Percentiles rank a stretch among this genome's conserved stretches.
Evolutionary conservation across 2,797 vertebrate genomes (phyloP).

Genomic region (Sebastiscus albofasciatus): DNA sequence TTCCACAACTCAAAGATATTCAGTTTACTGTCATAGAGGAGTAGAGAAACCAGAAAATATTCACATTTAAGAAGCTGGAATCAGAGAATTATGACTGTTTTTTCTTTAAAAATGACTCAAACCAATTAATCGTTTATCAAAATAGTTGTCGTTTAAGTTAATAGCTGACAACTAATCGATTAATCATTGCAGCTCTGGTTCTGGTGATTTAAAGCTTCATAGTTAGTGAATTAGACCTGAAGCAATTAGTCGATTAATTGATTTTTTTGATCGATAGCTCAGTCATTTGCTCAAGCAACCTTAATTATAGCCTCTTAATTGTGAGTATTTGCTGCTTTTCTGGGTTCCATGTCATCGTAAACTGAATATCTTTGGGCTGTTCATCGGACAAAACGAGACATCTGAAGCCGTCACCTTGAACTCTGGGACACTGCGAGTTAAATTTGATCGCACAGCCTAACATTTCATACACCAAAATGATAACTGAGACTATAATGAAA

Average conservation of each 20-base stretch:
- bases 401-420: not conserved
- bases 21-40: too few relatives aligned
- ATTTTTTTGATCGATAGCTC: too few relatives aligned
- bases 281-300: not conserved
- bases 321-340: not conserved
- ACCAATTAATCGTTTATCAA: too few relatives aligned
- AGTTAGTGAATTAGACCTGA: not conserved
- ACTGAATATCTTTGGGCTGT: not conserved
- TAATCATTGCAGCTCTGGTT: too few relatives aligned
- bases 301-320: not conserved
- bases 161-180: too few relatives aligned
- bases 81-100: too few relatives aligned
- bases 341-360: not conserved
- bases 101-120: too few relatives aligned
- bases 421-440: not conserved
- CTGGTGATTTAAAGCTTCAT: rapidly evolving
- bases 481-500: too few relatives aligned
- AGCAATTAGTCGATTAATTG: not conserved
- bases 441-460: not conserved
- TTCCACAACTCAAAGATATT: too few relatives aligned
- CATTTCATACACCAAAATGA: not conserved
- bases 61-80: too few relatives aligned
- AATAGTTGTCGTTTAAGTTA: too few relatives aligned
- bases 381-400: not conserved
- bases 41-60: too few relatives aligned